A percentile compares a stretch with the other conserved stretches of the same genome.
Evolutionary conservation across 2,797 vertebrate genomes (phyloP).

Genomic region (Alca torda): DNA sequence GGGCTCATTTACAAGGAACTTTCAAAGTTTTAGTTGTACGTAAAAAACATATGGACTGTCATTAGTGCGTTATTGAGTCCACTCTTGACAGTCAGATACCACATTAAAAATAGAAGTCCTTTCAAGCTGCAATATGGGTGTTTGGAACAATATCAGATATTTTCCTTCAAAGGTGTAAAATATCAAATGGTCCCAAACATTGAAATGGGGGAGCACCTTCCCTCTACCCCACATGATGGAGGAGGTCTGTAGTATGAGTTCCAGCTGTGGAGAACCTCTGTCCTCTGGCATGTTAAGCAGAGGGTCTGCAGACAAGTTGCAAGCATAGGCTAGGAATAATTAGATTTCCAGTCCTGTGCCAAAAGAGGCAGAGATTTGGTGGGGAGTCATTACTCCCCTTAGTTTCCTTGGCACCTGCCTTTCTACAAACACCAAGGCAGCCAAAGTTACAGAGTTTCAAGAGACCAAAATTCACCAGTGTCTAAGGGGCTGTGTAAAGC

Average conservation of each 20-base stretch:
- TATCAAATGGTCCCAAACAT: not conserved
- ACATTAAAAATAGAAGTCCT: not conserved
- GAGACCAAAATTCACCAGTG: not conserved
- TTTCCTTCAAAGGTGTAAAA: not conserved
- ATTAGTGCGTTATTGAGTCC: not conserved
- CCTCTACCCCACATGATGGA: accelerated
- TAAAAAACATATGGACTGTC: not conserved
- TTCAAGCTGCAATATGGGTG: not conserved
- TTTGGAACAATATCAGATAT: not conserved
- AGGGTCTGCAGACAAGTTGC: not conserved
- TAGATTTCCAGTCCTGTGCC: not conserved
- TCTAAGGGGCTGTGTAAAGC: not conserved
- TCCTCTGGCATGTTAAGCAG: not conserved
- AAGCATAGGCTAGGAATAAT: not conserved
- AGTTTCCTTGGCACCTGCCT: not conserved
- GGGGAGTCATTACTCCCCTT: not conserved
- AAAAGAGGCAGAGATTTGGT: not conserved
- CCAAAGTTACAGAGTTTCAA: not conserved
- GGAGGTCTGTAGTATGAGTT: not conserved
- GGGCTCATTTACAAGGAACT: not conserved
- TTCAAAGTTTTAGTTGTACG: not conserved
- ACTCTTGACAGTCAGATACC: not conserved
- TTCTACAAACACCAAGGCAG: not conserved
- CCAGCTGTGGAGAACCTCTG: not conserved
- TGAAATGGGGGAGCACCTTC: not conserved